Evolutionary conservation across 2,797 vertebrate species (phyloP).

Genomic region (Artibeus lituratus): DNA sequence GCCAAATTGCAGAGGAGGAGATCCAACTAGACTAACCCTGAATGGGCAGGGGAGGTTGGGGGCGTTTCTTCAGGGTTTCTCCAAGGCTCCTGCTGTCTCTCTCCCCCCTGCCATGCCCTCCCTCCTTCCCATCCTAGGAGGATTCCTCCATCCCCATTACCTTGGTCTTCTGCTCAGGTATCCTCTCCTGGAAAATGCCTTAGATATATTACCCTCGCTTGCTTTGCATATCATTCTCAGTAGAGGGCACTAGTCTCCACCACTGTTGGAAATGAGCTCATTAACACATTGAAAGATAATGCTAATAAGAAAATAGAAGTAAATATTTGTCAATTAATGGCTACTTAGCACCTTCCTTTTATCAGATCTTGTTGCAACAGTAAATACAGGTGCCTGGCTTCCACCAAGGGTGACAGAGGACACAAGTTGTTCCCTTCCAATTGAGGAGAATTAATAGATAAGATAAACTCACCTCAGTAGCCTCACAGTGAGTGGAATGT

Average conservation of each 20-base stretch:
- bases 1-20: not conserved
- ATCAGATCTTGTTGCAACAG: not conserved
- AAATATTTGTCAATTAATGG: not conserved
- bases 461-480: not conserved
- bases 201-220: not conserved
- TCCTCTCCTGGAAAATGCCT: not conserved
- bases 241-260: not conserved
- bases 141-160: not conserved
- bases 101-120: rapidly evolving
- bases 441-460: not conserved
- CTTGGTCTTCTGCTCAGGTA: not conserved
- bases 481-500: not conserved
- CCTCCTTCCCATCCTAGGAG: not conserved
- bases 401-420: rapidly evolving
- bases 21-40: not conserved
- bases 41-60: not conserved
- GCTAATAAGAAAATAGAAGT: not conserved
- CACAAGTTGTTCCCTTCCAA: not conserved
- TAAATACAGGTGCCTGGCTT: not conserved
- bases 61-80: not conserved
- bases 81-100: not conserved
- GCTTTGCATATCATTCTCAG: not conserved
- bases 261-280: not conserved
- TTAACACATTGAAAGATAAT: not conserved
- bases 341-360: not conserved